These are phyloP conservation scores for Calcarius lapponicus DNA, from an alignment of 2,797 vertebrate genomes.

Conservation along the genomic window DNA sequence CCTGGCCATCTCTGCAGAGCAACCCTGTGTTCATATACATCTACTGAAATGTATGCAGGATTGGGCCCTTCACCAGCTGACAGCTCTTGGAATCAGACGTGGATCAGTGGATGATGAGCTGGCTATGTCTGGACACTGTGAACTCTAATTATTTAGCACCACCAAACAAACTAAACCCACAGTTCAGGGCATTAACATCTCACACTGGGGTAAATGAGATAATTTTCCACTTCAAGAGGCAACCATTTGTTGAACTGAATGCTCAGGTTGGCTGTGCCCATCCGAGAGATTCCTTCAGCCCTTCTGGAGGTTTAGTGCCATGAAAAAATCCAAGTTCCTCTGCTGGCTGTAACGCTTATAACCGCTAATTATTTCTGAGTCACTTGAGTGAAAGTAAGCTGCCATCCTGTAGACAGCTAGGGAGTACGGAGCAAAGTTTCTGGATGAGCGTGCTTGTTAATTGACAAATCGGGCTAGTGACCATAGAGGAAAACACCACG, in stretches of 20 bases:
- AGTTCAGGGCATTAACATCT: background rate
- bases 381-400: conserved; percentile 69
- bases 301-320: background rate
- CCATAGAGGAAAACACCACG: background rate
- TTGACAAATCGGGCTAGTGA: background rate
- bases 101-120: background rate
- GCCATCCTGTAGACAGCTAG: conserved; percentile 54
- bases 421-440: conserved; percentile 45
- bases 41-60: background rate
- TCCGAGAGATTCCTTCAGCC: background rate
- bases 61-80: background rate
- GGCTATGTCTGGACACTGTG: background rate
- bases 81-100: background rate
- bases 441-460: background rate
- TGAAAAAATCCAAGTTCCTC: conserved; percentile 48
- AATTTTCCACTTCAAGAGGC: background rate
- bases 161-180: background rate
- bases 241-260: conserved; percentile 69
- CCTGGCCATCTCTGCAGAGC: background rate
- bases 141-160: background rate
- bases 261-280: background rate
- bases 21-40: background rate
- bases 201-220: background rate
- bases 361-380: conserved; percentile 72
- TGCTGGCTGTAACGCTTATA: conserved; percentile 44